phyloP scores from a whole-genome alignment of 2,888 invertebrate genomes.

The Epinotia nisella region DNA sequence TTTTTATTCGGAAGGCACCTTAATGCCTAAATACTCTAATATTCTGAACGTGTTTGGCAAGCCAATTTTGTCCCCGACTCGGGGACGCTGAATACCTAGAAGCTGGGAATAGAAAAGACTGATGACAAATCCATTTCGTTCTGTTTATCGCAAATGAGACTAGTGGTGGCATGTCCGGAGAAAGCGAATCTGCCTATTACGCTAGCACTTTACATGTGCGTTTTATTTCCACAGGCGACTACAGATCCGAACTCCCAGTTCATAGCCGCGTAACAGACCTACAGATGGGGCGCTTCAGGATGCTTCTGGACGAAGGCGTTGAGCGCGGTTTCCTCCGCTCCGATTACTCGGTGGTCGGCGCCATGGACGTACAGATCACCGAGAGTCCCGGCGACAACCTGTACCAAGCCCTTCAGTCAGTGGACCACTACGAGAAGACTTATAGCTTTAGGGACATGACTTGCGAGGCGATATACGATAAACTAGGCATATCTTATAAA shows the following conservation, averaged over 20 bases:
- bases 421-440: constrained; percentile 61
- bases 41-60: too few relatives aligned
- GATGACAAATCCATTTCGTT: too few relatives aligned
- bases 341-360: constrained; percentile 64
- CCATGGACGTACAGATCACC: constrained; percentile 60
- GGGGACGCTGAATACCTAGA: too few relatives aligned
- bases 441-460: constrained; percentile 54
- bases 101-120: too few relatives aligned
- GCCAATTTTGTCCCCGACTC: too few relatives aligned
- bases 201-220: too few relatives aligned
- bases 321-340: constrained; percentile 59
- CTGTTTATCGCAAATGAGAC: too few relatives aligned
- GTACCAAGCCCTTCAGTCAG: constrained; percentile 59
- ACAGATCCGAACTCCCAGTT: constrained; percentile 60
- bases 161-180: too few relatives aligned
- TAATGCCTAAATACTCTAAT: too few relatives aligned
- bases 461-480: constrained; percentile 60
- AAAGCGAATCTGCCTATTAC: too few relatives aligned
- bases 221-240: constrained; percentile 65
- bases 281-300: constrained; percentile 60
- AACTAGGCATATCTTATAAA: constrained; percentile 14
- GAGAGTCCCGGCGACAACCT: constrained; percentile 70
- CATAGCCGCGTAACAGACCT: constrained; percentile 59
- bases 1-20: too few relatives aligned
- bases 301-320: constrained; percentile 65